Conservation (phyloP, 2,888 invertebrate genomes). For the Pseudanteris insignis region DNA sequence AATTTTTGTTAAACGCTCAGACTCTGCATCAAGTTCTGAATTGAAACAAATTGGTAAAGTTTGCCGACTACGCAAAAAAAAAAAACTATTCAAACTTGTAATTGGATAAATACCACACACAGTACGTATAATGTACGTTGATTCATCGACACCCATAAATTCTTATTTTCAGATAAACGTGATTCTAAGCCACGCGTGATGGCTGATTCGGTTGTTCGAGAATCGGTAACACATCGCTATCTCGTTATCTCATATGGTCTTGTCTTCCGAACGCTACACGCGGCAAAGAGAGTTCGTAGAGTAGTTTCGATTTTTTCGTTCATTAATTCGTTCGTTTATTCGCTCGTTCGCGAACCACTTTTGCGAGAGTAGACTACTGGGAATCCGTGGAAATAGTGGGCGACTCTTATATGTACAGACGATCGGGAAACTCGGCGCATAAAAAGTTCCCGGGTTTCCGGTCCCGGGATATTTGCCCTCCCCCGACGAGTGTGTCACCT, state of each 20-base stretch:
- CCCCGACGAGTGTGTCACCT: constrained; percentile 37
- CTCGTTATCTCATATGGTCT: constrained; percentile 55
- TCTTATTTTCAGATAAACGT: too few species aligned
- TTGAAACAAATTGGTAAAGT: too few species aligned
- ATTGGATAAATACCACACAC: too few species aligned
- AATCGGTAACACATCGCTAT: too few species aligned
- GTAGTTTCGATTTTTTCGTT: constrained; percentile 35
- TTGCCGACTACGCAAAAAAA: too few species aligned
- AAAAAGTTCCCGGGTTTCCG: constrained; percentile 43
- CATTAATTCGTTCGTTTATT: constrained; percentile 40
- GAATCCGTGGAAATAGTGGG: constrained; percentile 42
- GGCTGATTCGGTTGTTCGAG: too few species aligned
- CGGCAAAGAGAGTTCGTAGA: constrained; percentile 34
- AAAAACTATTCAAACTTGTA: too few species aligned
- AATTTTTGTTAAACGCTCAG: too few species aligned
- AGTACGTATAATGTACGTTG: too few species aligned
- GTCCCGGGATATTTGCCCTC: constrained; percentile 44
- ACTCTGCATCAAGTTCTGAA: too few species aligned
- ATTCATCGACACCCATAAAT: too few species aligned
- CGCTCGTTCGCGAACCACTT: constrained; percentile 42
- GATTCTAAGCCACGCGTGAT: too few species aligned
- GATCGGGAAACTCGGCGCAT: constrained; percentile 39
- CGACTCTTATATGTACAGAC: constrained; percentile 44
- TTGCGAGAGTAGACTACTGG: constrained; percentile 43
- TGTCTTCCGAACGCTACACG: constrained; percentile 41